Conservation (phyloP, 2,888 invertebrate species). For the Xiphydria camelus region DNA sequence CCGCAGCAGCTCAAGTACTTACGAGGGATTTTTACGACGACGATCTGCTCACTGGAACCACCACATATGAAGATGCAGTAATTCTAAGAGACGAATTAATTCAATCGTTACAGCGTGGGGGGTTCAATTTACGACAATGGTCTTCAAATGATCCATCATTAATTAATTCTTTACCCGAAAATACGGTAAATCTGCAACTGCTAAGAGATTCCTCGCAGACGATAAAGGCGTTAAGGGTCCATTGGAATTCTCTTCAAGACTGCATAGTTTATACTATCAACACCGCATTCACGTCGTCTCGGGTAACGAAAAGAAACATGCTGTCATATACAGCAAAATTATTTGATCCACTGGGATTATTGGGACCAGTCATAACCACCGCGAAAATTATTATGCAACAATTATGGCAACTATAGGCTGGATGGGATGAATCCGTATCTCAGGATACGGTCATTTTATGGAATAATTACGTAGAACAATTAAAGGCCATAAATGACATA, state of each 20-base stretch:
- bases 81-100: slow-evolving; percentile 10
- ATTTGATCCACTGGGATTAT: slow-evolving; percentile 33
- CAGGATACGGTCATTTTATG: slow-evolving; percentile 6
- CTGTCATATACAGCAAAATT: slow-evolving; percentile 29
- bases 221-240: slow-evolving; percentile 8
- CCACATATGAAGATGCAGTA: slow-evolving; percentile 19
- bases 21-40: neutral
- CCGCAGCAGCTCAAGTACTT: neutral
- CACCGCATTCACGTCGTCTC: neutral
- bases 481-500: slow-evolving; percentile 3
- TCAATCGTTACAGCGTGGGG: slow-evolving; percentile 5
- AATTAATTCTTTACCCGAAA: neutral
- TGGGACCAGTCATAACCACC: slow-evolving; percentile 29
- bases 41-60: slow-evolving; percentile 14
- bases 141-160: slow-evolving; percentile 7
- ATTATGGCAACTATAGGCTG: slow-evolving; percentile 27
- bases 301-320: slow-evolving; percentile 26
- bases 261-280: slow-evolving; percentile 7
- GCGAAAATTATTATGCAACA: slow-evolving; percentile 22
- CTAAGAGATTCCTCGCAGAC: slow-evolving; percentile 1
- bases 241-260: slow-evolving; percentile 17
- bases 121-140: slow-evolving; percentile 19
- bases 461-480: slow-evolving; percentile 8
- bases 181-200: neutral
- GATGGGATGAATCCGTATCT: slow-evolving; percentile 33